Percentiles rank a stretch among this genome's conserved stretches.
These are phyloP conservation scores for Damaliscus lunatus DNA, from an alignment of 2,113 vertebrate genomes.

Conservation along the genomic window DNA sequence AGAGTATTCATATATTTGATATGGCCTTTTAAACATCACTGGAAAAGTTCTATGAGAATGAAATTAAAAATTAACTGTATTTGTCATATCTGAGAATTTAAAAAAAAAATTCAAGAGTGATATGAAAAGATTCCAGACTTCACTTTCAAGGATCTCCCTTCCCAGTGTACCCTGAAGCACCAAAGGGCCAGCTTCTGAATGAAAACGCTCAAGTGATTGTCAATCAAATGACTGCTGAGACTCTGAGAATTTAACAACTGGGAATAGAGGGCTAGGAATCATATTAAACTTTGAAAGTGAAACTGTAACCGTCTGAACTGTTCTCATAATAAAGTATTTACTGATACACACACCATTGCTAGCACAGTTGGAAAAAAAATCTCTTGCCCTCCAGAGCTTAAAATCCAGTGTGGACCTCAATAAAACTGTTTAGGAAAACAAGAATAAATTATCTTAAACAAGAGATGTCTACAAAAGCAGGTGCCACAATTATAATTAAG, in stretches of 20 bases:
- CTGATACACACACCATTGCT: not conserved
- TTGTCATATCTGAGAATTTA: not conserved
- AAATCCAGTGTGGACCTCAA: not conserved
- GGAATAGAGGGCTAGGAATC: not conserved
- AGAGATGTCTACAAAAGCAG: not conserved
- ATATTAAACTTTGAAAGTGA: not conserved
- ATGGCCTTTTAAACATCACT: not conserved
- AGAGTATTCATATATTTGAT: not conserved
- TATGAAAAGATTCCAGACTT: not conserved
- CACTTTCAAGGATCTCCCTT: not conserved
- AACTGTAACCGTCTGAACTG: not conserved
- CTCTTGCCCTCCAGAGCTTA: not conserved
- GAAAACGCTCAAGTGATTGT: not conserved
- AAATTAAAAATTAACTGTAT: not conserved
- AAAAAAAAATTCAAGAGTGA: not conserved
- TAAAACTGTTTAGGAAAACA: not conserved
- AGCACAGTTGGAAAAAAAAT: not conserved
- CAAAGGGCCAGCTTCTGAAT: not conserved
- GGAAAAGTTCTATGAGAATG: conserved; percentile 16
- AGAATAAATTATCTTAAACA: not conserved
- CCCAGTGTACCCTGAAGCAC: not conserved
- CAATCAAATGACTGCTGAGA: not conserved
- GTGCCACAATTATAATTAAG: not conserved
- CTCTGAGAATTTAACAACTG: not conserved
- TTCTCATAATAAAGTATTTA: not conserved